These are phyloP conservation scores for Oreochromis tanganicae DNA, from an alignment of 2,113 vertebrate species.

Conservation along the genomic window DNA sequence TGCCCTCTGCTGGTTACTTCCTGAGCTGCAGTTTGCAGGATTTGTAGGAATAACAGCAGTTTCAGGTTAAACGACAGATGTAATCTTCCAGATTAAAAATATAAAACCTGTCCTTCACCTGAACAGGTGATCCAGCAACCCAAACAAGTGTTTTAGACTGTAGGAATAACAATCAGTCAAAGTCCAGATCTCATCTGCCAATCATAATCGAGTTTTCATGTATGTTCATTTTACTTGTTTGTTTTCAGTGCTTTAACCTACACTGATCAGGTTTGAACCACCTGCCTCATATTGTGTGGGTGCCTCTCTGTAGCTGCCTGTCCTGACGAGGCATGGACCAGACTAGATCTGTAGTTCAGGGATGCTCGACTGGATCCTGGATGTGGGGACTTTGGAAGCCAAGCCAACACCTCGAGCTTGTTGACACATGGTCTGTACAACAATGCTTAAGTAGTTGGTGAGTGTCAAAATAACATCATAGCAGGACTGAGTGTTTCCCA, in stretches of 20 bases:
- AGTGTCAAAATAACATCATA: not conserved
- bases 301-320: not conserved
- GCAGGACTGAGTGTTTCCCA: not conserved
- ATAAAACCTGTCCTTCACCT: not conserved
- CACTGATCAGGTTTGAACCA: not conserved
- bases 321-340: rapidly evolving
- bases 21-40: not conserved
- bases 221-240: not conserved
- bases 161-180: not conserved
- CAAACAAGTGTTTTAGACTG: not conserved
- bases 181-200: not conserved
- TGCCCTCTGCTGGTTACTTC: not conserved
- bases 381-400: not conserved
- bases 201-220: too few relatives aligned
- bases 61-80: rapidly evolving
- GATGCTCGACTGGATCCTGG: rapidly evolving
- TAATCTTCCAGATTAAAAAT: not conserved
- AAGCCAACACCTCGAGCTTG: not conserved
- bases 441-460: not conserved
- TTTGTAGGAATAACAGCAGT: not conserved
- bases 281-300: not conserved
- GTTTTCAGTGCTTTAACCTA: not conserved
- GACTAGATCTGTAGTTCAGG: not conserved
- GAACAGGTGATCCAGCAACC: not conserved
- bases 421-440: not conserved